Base-by-base conservation (phyloP, 1,140 invertebrate species). In the Drosophila nannoptera region DNA sequence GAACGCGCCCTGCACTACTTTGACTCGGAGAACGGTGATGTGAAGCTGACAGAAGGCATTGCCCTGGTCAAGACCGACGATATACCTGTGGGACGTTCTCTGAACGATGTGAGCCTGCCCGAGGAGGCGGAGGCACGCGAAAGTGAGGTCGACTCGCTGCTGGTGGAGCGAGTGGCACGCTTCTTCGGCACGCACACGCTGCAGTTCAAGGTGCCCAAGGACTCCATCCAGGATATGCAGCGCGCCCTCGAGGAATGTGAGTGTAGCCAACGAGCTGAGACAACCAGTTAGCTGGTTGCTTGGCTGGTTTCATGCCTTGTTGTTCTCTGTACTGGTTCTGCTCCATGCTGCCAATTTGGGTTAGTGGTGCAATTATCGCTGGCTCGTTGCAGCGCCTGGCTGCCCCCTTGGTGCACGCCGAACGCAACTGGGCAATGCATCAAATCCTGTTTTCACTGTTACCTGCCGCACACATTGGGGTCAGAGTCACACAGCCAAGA, bases 121-220 rank as follows among this genome's bases (percentile, higher is more conserved):
- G 91, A 92, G 8, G 94, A 95, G 76, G 90, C 91, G 12, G 92
- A 93, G 73, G 93, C 93, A 11, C 92, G 94, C 64, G 94, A 96
- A 89, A 91, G 93, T n/a, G 93, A 93, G 54, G 92, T 96, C 4
- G 94, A 96, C 73, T 92, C 93, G n/a, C 92, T 94, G 52, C 90
- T 96, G 32, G 89, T 94, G 16, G 94, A 96, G 75, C 92, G 93
- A 45, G 92, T 94, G 33, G 92, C 93, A 61, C 92, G 93, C 63
- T 95, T 95, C 91, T 91, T 96, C 50, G 93, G 94, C 69, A 94
- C 93, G 55, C 94, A 95, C 89, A 95, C 94, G 11, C 91, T 96
- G 45, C 94, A 96, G 87, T 92, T 96, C 67, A 94, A 93, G 87
- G 89, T 95, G 9, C 94, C 95, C 22, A 93, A 93, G 62, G 91